Evolutionary conservation across 2,113 vertebrate genomes (phyloP), one percentile per base, ranked within the genome.

Genomic region (Arvicanthis niloticus): DNA sequence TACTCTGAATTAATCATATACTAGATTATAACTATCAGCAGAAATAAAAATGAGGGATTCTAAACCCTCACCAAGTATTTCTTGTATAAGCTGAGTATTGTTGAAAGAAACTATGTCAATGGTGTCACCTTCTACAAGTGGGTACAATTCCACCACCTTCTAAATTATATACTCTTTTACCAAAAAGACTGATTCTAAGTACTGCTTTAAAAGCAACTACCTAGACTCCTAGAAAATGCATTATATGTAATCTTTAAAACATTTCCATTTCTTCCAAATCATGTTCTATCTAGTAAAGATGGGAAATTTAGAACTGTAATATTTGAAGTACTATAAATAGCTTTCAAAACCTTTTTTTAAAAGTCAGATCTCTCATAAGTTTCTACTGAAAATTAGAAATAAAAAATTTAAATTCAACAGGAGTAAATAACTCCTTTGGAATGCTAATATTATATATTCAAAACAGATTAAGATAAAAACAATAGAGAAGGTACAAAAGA

Each of bases 401-500:
- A 51, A 17, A 40, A 91, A 88, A 60, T 19, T 65, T 67, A 84
- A 29, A 75, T 88, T 90, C 42, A 96, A 80, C 48, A 90, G 16
- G 5, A 89, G 58, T 81, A 60, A 80, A 40, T 9, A 53, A 51
- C 48, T 94, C 68, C 73, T 96, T 40, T 72, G 48, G 48, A 95
- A 91, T 2, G 70, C 31, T 85, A 81, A 77, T 88, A 85, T 73
- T 95, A 77, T 24, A 91, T 89, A 91, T 93, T 72, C 72, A 92
- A 93, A 95, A 81, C 9, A 60, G 77, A 77, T 86, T 78, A 95
- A 92, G 58, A 92, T 62, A 22, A 93, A 96, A 89, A 92, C 73
- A 89, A 90, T 86, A 68, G 78, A 95, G 19, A 93, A 88, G 92
- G 67, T n/a, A 5, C 29, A 91, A 62, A 85, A 90, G 68, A 92